Base-by-base conservation (phyloP, 1,140 invertebrate species). In the Archegozetes longisetosus region DNA sequence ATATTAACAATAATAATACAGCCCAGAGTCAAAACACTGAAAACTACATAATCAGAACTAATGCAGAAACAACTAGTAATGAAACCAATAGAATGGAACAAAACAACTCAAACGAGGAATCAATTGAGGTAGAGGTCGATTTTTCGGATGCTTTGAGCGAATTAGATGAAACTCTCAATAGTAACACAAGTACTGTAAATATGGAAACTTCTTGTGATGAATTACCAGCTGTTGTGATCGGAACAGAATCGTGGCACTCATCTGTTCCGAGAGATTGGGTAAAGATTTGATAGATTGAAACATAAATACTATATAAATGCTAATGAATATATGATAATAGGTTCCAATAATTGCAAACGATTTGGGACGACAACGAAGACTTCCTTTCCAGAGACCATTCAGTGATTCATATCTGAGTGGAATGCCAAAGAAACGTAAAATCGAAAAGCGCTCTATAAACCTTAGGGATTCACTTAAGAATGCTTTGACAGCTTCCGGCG, bases 391-490 rank as follows among this genome's bases (percentile, higher is more conserved):
- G 56, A 64, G 72, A 3, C 79, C 81, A 6, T 82, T 84, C 63
- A 86, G 84, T 63, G 86, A 88, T 73, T 84, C 84, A n/a, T 89
- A 89, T 69, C 72, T 88, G 32, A 80, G 80, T 23, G 82, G 83
- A 9, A 80, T 88, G 78, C 85, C 86, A 13, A 80, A 79, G 46
- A 89, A 88, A 71, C 76, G 85, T 20, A 78, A 85, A 55, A 29
- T 57, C 17, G 55, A 63, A 85, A 86, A 57, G n/a, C n/a, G n/a
- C n/a, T n/a, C n/a, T n/a, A n/a, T n/a, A n/a, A n/a, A n/a, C n/a
- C n/a, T n/a, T n/a, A n/a, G n/a, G n/a, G n/a, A n/a, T n/a, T n/a
- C n/a, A n/a, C n/a, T n/a, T n/a, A n/a, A n/a, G n/a, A n/a, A n/a
- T n/a, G n/a, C n/a, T n/a, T n/a, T n/a, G n/a, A n/a, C n/a, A n/a